phyloP scores from a whole-genome alignment of 2,113 vertebrate genomes.

The Nipponia nippon region DNA sequence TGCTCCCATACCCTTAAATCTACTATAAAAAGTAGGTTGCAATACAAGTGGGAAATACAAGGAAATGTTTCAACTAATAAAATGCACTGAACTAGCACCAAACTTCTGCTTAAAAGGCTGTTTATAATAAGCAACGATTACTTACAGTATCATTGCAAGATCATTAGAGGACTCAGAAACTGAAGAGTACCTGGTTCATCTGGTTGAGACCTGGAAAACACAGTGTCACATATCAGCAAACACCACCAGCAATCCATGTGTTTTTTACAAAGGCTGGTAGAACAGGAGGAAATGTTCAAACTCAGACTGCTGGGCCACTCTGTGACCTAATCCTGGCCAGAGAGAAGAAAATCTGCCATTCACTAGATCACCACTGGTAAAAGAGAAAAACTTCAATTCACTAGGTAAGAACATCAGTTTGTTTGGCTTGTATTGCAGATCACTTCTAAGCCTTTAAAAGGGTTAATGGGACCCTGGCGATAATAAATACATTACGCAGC shows the following conservation, averaged over 20 bases:
- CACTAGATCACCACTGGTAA: not conserved
- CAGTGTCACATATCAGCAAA: not conserved
- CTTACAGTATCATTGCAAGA: not conserved
- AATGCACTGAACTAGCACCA: not conserved
- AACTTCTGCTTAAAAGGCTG: not conserved
- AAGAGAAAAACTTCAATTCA: not conserved
- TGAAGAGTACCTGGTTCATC: not conserved
- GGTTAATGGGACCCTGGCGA: constrained; percentile 23
- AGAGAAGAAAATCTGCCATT: not conserved
- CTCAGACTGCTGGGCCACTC: not conserved
- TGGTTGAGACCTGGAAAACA: constrained; percentile 16
- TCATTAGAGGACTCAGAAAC: not conserved
- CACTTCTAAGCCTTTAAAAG: not conserved
- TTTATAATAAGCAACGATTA: not conserved
- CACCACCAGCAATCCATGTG: not conserved
- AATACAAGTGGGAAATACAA: not conserved
- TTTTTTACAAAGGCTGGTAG: not conserved
- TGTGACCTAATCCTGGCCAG: not conserved
- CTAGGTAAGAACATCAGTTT: not conserved
- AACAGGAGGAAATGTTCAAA: not conserved
- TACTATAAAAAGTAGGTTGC: not conserved
- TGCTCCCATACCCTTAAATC: not conserved
- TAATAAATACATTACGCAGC: constrained; percentile 42
- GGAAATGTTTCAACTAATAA: not conserved
- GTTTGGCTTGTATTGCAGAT: not conserved